These are phyloP conservation scores for Mesorhabditis spiculigera DNA, from an alignment of 2,888 invertebrate genomes.

Conservation along the genomic window DNA sequence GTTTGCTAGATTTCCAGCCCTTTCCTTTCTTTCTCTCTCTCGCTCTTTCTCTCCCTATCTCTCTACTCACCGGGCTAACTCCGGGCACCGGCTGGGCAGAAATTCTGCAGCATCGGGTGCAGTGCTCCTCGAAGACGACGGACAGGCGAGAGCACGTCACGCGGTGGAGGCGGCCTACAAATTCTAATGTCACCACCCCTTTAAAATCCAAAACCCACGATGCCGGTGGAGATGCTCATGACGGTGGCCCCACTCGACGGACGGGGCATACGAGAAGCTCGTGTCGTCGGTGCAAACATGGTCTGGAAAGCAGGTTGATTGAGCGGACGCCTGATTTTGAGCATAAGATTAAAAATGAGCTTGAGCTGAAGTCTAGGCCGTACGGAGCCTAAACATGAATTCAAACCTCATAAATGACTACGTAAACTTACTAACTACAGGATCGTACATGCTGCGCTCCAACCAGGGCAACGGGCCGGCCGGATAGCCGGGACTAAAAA, in stretches of 20 bases:
- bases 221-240: neutral
- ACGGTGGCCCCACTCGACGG: neutral
- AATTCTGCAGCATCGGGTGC: neutral
- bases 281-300: neutral
- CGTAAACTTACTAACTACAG: neutral
- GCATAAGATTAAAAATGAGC: too few species aligned
- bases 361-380: too few species aligned
- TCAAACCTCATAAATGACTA: too few species aligned
- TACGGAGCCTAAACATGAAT: too few species aligned
- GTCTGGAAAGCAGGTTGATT: neutral
- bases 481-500: neutral
- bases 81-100: slow-evolving; percentile 1
- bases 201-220: neutral
- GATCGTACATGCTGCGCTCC: neutral
- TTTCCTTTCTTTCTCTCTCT: too few species aligned
- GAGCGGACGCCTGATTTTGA: too few species aligned
- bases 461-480: neutral
- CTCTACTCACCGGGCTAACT: neutral
- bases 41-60: neutral
- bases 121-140: neutral
- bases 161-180: neutral
- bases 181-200: neutral
- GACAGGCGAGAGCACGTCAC: neutral
- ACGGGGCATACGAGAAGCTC: neutral
- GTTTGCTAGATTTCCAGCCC: too few species aligned